Percentiles rank a stretch among this genome's conserved stretches.
Evolutionary conservation across 2,797 vertebrate genomes (phyloP).

Genomic region (Sparus aurata): DNA sequence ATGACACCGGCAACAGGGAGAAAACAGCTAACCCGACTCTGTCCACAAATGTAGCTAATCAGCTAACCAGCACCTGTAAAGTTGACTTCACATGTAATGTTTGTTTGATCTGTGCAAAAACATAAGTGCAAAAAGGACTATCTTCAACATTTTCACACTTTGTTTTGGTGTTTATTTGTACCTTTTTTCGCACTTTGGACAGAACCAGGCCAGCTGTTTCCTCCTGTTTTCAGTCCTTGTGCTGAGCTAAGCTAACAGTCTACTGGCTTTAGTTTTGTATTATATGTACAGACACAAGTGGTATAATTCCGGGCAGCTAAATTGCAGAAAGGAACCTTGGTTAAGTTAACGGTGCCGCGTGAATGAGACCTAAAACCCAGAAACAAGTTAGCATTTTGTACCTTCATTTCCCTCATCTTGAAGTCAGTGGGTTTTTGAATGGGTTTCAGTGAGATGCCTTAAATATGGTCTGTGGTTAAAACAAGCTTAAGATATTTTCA

Average conservation of each 20-base stretch:
- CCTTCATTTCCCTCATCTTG: no score
- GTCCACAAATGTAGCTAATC: background rate
- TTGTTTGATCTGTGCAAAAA: background rate
- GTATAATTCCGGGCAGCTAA: background rate
- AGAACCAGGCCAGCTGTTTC: no score
- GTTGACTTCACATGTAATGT: background rate
- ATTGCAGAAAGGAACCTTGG: background rate
- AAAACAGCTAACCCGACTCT: background rate
- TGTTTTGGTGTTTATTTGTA: background rate
- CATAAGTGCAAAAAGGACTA: background rate
- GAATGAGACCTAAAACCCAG: no score
- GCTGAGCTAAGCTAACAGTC: background rate
- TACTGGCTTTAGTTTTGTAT: background rate
- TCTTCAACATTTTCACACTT: no score
- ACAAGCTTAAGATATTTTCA: no score
- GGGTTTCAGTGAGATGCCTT: no score
- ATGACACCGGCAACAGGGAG: background rate
- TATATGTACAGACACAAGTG: background rate
- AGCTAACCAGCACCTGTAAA: background rate
- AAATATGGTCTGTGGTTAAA: no score
- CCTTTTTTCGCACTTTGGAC: no score
- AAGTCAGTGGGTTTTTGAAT: no score
- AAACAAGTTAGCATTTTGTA: no score
- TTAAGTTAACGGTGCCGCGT: no score
- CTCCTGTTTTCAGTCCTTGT: no score